These are phyloP conservation scores for Theocolax elegans DNA, from an alignment of 1,140 invertebrate species.

Conservation along the genomic window DNA sequence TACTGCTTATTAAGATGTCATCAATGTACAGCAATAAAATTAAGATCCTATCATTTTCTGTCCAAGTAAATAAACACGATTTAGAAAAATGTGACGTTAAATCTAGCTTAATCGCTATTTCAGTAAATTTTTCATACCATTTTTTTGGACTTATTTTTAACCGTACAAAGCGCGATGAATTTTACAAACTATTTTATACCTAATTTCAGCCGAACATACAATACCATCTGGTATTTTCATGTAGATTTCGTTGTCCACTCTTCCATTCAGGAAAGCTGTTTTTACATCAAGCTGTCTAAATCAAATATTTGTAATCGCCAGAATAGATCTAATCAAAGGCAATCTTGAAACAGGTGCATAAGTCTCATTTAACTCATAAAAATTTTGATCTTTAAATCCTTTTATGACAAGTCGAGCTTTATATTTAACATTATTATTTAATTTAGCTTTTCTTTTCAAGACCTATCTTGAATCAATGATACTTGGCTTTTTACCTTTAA, in stretches of 20 bases:
- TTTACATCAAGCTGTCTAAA: slow-evolving; percentile 59
- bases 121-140: slow-evolving; percentile 20
- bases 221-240: slow-evolving; percentile 1
- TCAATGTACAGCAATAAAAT: slow-evolving; percentile 6
- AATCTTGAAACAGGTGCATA: slow-evolving; percentile 43
- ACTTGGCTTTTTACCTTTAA: too few relatives aligned
- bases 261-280: slow-evolving; percentile 59
- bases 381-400: too few relatives aligned
- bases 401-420: too few relatives aligned
- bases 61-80: slow-evolving; percentile 18
- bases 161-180: slow-evolving; percentile 27
- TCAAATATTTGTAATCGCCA: slow-evolving; percentile 38
- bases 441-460: slow-evolving; percentile 9
- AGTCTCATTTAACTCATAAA: too few relatives aligned
- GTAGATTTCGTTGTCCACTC: slow-evolving; percentile 54
- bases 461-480: too few relatives aligned
- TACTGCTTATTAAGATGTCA: too few relatives aligned
- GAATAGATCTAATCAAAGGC: slow-evolving; percentile 45
- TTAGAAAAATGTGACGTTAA: too few relatives aligned
- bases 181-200: neutral
- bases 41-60: neutral
- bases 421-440: neutral
- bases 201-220: neutral
- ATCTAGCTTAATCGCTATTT: neutral
- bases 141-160: neutral